Evolutionary conservation across 2,797 vertebrate genomes (phyloP).

Genomic region (Brachymystax lenok): DNA sequence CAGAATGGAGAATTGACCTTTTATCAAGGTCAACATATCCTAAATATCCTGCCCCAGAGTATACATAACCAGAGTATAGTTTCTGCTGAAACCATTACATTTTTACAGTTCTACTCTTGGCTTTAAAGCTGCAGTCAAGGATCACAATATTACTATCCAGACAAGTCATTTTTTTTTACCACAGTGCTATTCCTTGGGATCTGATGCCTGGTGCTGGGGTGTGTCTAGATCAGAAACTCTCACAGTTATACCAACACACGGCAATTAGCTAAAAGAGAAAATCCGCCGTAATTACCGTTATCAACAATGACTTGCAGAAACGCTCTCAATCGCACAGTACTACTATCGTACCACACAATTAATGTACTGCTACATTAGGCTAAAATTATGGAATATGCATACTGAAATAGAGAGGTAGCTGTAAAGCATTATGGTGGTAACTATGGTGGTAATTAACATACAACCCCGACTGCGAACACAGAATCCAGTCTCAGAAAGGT

Average conservation of each 20-base stretch:
- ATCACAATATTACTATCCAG: background rate
- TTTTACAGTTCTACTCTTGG: background rate
- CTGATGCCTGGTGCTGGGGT: background rate
- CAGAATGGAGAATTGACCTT: background rate
- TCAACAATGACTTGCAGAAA: slow-evolving; percentile 40
- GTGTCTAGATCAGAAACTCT: slow-evolving; percentile 23
- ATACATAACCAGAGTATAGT: background rate
- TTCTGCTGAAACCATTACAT: background rate
- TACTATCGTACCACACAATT: slow-evolving; percentile 18
- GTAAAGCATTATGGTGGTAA: background rate
- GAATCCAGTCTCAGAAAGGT: background rate
- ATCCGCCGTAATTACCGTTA: slow-evolving; percentile 47
- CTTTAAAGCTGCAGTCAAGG: background rate
- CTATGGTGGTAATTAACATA: background rate
- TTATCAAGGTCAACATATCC: slow-evolving; percentile 7
- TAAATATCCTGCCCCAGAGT: background rate
- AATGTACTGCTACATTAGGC: slow-evolving; percentile 25
- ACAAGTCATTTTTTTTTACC: background rate
- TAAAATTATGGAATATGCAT: slow-evolving; percentile 16
- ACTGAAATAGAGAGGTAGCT: slow-evolving; percentile 13
- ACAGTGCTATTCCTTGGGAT: background rate
- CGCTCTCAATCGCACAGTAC: slow-evolving; percentile 26
- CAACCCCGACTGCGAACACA: background rate
- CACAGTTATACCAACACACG: slow-evolving; percentile 21
- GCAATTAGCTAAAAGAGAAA: slow-evolving; percentile 35